Base-by-base conservation (phyloP, 2,797 vertebrate species). In the Lutra lutra region DNA sequence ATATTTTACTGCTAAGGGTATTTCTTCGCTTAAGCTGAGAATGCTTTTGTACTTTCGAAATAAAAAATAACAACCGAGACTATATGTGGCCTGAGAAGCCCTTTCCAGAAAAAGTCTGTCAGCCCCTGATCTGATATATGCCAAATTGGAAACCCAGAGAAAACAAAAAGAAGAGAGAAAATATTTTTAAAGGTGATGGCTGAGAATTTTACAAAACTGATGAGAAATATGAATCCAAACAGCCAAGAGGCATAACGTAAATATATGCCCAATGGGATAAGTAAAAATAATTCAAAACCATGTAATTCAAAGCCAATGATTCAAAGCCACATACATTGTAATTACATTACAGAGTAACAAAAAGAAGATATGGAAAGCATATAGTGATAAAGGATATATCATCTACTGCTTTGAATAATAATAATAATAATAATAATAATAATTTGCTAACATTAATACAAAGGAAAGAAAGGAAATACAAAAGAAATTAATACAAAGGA, bases 261-360 rank as follows among this genome's bases (percentile, higher is more conserved):
- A 91, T 72, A 54, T 86, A 79, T 43, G 70, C 9, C 21, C 68
- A 75, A 72, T 40, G 70, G 40, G 27, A 35, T 77, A 93, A 92
- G 70, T 21, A 82, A 38, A 95, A 83, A 86, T 40, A 95, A 70
- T 29, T 60, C n/a, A 89, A 60, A 68, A 35, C 40, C 62, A 91
- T 27, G 12, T 21, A 40, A 40, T 40, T 40, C 40, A 40, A 40
- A 40, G 40, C 40, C 40, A 40, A 40, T 40, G 6, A 70, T 29
- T 54, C 29, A 89, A 60, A 68, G 40, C 40, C 62, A 92, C 23
- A 15, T 17, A 72, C 6, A 70, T 3, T 62, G 10, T 82, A 83
- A 94, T 88, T 66, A 89, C 89, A 96, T 86, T 89, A 96, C 13
- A 82, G 80, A 92, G 62, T 86, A 66, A 88, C 56, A 89, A 95